Base-by-base conservation (phyloP, 2,797 vertebrate genomes). In the Oreonectes daqikongensis region DNA sequence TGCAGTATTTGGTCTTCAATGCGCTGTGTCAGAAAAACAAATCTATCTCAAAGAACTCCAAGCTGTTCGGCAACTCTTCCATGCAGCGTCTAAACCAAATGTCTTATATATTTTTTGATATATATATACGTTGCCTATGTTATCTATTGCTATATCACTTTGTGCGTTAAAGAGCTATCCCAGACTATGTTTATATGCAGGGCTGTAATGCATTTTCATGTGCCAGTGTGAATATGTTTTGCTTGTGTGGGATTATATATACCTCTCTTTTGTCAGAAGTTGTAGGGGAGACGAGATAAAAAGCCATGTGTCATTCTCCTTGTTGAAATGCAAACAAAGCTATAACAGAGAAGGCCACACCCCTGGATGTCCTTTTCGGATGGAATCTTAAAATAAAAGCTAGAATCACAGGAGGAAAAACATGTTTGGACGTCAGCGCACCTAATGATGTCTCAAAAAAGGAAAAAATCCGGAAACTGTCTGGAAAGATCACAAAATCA, bases 371-470 rank as follows among this genome's bases (percentile, higher is more conserved):
- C 81, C 81, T 79, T 71, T 81, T 85, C 55, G 69, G 73, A 63
- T 64, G 53, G 26, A 72, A 57, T 66, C 82, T 84, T 81, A 78
- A 84, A 83, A 84, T 84, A 84, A 78, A 64, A 79, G 26, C 69
- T 18, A 68, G 61, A 66, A 75, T 67, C 77, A 75, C 55, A 81
- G 55, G 50, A 60, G 42, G 61, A 53, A 53, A 40, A 71, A 64
- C 28, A 26, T 4, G 74, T 77, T 75, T 80, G 83, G 81, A 83
- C 78, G 75, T 86, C 82, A 80, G 35, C 46, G 69, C 35, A 63
- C 44, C 61, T 86, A 86, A 86, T 82, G 82, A 86, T 84, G 84
- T 79, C 79, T 84, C 60, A 38, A 68, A 69, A 72, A 79, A 57
- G 77, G 26, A n/a, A 50, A 59, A 69, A 46, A 69, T 57, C 48